These are phyloP conservation scores for Callorhinus ursinus DNA, from an alignment of 2,113 vertebrate genomes.

Conservation along the genomic window DNA sequence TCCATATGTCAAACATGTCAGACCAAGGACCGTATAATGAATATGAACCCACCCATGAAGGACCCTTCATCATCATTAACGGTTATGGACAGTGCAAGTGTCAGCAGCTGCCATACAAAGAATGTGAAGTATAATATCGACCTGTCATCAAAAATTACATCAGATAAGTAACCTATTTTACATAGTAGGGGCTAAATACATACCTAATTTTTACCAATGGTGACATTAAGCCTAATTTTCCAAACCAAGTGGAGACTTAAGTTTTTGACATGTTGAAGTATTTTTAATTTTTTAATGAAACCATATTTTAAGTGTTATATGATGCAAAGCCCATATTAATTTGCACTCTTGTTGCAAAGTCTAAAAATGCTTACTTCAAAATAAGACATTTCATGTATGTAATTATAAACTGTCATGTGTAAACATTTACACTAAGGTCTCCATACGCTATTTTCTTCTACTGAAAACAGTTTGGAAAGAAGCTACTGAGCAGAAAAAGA, in stretches of 20 bases:
- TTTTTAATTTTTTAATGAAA: slow-evolving; percentile 87
- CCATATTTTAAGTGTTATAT: slow-evolving; percentile 88
- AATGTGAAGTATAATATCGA: slow-evolving; percentile 98
- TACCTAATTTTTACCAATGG: slow-evolving; percentile 89
- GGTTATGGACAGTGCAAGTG: slow-evolving; percentile 99
- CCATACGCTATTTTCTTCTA: slow-evolving; percentile 82
- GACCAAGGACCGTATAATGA: slow-evolving; percentile 99
- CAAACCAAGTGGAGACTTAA: slow-evolving; percentile 87
- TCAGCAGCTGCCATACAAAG: slow-evolving; percentile 99
- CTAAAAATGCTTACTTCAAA: slow-evolving; percentile 86
- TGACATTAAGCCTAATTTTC: slow-evolving; percentile 90
- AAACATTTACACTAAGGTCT: slow-evolving; percentile 84
- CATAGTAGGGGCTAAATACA: slow-evolving; percentile 86
- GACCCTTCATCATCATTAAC: slow-evolving; percentile 98
- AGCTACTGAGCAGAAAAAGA: slow-evolving; percentile 70
- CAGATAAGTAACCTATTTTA: slow-evolving; percentile 90
- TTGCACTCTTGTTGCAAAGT: slow-evolving; percentile 87
- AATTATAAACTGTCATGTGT: slow-evolving; percentile 85
- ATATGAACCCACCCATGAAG: slow-evolving; percentile 97
- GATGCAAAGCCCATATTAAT: slow-evolving; percentile 86
- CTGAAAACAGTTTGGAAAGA: slow-evolving; percentile 75
- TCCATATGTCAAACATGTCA: slow-evolving; percentile 97
- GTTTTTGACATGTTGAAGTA: slow-evolving; percentile 87
- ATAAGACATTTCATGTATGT: slow-evolving; percentile 85
- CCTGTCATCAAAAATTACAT: slow-evolving; percentile 79